Conservation (phyloP, 1,140 invertebrate species). For the Diachasmimorpha longicaudata region DNA sequence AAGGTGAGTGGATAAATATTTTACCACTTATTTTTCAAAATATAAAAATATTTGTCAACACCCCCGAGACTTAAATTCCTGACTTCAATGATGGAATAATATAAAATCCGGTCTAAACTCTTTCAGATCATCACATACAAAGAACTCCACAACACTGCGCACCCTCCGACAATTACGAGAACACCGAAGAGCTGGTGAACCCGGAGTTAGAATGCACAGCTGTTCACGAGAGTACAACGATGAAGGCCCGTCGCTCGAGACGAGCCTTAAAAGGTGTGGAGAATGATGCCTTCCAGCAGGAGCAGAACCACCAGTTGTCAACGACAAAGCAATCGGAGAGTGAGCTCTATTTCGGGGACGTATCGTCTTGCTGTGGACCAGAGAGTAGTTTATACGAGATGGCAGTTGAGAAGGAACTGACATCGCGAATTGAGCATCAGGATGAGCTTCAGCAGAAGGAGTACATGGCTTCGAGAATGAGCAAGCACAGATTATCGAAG, state of each 20-base stretch:
- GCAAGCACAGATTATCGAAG: conserved; percentile 65
- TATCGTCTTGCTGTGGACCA: conserved; percentile 77
- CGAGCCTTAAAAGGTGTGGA: conserved; percentile 65
- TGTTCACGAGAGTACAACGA: conserved; percentile 45
- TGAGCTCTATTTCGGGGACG: conserved; percentile 85
- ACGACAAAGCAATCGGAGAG: conserved; percentile 65
- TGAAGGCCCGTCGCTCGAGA: conserved; percentile 46
- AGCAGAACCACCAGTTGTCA: conserved; percentile 39
- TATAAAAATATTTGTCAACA: too few species aligned
- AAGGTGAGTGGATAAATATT: conserved; percentile 15
- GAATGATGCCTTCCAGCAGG: conserved; percentile 68
- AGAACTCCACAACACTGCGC: conserved; percentile 42
- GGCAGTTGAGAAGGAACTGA: conserved; percentile 52
- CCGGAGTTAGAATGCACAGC: conserved; percentile 29
- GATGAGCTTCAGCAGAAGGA: conserved; percentile 47
- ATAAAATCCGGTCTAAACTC: conserved; percentile 20
- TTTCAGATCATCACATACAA: conserved; percentile 42
- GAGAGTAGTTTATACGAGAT: conserved; percentile 59
- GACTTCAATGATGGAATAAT: too few species aligned
- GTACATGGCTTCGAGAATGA: conserved; percentile 63
- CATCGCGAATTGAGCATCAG: not conserved
- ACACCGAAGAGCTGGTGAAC: conserved; percentile 54
- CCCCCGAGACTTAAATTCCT: too few species aligned
- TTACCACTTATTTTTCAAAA: not conserved
- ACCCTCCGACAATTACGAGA: conserved; percentile 57